Conservation (phyloP, 2,113 vertebrate species). For the Brachirus orientalis region DNA sequence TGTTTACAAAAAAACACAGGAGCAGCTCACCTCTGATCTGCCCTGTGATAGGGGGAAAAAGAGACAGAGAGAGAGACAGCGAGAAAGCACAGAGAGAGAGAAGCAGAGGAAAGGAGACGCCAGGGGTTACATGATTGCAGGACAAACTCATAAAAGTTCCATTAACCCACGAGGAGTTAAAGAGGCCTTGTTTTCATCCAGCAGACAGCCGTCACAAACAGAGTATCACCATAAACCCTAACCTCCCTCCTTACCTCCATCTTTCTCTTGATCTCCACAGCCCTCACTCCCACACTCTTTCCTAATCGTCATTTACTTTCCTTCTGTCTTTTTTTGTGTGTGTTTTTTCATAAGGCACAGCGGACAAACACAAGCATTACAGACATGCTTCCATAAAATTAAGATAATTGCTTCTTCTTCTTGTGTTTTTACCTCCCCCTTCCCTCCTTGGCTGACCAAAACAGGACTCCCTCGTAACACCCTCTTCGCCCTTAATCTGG, state of each 20-base stretch:
- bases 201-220: slow-evolving; percentile 99
- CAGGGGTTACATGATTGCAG: slow-evolving; percentile 92
- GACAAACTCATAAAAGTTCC: slow-evolving; percentile 98
- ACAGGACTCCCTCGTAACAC: slow-evolving; percentile 57
- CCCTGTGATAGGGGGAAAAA: slow-evolving; percentile 30
- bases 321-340: not conserved
- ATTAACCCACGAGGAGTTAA: slow-evolving; percentile 97
- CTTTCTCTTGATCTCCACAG: slow-evolving; percentile 60
- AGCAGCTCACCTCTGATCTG: slow-evolving; percentile 74
- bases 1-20: slow-evolving; percentile 70
- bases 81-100: slow-evolving; percentile 37
- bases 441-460: slow-evolving; percentile 31
- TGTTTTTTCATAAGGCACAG: not conserved
- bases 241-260: slow-evolving; percentile 59
- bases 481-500: slow-evolving; percentile 44
- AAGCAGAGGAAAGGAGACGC: slow-evolving; percentile 72
- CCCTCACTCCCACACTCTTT: slow-evolving; percentile 19
- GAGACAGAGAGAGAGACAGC: slow-evolving; percentile 35
- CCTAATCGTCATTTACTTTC: not conserved
- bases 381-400: slow-evolving; percentile 22
- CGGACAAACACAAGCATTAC: not conserved
- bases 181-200: slow-evolving; percentile 96
- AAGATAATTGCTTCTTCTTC: slow-evolving; percentile 16
- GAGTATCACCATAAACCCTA: slow-evolving; percentile 95
- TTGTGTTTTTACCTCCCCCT: not conserved